These are phyloP conservation scores for Leuctra nigra DNA, from an alignment of 2,888 invertebrate species.

Conservation along the genomic window DNA sequence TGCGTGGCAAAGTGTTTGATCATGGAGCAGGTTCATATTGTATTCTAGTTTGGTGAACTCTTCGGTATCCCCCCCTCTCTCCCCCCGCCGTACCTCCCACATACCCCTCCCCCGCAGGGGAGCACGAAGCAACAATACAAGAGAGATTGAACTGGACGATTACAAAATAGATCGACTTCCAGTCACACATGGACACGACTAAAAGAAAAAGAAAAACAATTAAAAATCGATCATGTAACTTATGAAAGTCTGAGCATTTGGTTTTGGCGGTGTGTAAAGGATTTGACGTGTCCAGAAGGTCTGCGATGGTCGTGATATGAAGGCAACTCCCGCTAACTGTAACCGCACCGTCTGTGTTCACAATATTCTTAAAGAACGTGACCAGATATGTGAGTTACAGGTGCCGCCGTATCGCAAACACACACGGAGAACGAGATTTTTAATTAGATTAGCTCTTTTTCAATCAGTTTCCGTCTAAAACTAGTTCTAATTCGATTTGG, in stretches of 20 bases:
- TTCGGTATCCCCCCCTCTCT: too few species aligned
- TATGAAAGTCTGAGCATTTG: background rate
- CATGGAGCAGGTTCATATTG: background rate
- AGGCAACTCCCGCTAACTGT: background rate
- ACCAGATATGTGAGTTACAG: background rate
- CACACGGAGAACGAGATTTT: background rate
- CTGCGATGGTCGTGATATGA: background rate
- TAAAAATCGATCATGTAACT: constrained; percentile 11
- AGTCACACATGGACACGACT: constrained; percentile 17
- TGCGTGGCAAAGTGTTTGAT: background rate
- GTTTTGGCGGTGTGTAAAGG: too few species aligned
- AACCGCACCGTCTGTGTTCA: too few species aligned
- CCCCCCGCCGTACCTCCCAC: background rate
- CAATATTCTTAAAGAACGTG: too few species aligned
- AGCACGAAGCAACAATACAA: constrained; percentile 16
- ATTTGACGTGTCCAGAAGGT: too few species aligned
- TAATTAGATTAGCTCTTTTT: constrained; percentile 11
- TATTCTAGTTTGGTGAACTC: background rate
- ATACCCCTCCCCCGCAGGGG: background rate
- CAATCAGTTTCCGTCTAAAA: constrained; percentile 11
- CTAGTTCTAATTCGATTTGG: constrained; percentile 12
- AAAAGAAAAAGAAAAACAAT: constrained; percentile 12
- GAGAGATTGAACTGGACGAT: constrained; percentile 8
- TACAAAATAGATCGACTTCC: constrained; percentile 12
- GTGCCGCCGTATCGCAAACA: background rate